Evolutionary conservation across 2,797 vertebrate genomes (phyloP).

Genomic region (Babyrousa celebensis): DNA sequence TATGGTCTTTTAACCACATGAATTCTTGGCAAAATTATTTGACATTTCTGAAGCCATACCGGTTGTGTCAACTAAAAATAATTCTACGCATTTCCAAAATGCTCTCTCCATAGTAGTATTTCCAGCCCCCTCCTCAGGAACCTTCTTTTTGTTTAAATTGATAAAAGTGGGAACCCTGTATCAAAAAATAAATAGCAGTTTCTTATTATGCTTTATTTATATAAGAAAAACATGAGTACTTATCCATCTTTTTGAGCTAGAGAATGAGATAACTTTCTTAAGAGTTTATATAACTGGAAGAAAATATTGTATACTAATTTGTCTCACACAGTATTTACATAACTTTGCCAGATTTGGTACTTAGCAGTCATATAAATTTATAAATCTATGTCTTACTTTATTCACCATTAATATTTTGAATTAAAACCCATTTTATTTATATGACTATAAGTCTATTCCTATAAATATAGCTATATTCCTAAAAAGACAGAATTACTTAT

Average conservation of each 20-base stretch:
- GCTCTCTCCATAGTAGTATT: too few relatives aligned
- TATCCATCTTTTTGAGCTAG: neutral
- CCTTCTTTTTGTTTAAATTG: neutral
- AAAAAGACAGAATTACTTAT: neutral
- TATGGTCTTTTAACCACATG: neutral
- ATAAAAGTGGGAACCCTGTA: neutral
- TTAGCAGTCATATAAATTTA: neutral
- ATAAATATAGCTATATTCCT: neutral
- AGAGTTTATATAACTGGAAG: neutral
- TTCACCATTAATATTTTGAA: neutral
- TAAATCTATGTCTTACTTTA: neutral
- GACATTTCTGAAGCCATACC: neutral
- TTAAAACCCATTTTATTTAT: neutral
- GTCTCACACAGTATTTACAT: neutral
- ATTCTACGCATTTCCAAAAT: slow-evolving; percentile 22
- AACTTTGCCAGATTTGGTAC: neutral
- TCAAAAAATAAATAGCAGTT: neutral
- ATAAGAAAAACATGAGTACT: neutral
- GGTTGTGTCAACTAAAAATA: neutral
- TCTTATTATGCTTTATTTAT: neutral
- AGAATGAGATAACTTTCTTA: neutral
- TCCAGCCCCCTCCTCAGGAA: neutral
- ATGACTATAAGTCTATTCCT: neutral
- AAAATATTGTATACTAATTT: neutral
- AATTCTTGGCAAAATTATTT: slow-evolving; percentile 8